Base-by-base conservation (phyloP, 2,113 vertebrate genomes). In the Paradisaea rubra region DNA sequence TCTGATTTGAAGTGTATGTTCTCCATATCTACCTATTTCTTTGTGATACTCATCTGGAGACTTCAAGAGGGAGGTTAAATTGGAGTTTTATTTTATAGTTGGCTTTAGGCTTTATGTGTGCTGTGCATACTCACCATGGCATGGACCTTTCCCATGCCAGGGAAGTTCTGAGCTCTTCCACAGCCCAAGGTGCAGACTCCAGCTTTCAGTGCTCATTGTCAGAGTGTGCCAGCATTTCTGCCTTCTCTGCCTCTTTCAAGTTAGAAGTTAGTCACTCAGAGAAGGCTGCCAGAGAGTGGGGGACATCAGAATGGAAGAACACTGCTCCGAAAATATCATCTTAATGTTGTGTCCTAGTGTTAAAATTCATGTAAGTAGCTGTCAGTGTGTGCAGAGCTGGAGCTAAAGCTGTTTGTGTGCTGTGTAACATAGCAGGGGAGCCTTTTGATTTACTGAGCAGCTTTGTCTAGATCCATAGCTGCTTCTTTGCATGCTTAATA, bases 401-500 rank as follows among this genome's bases (percentile, higher is more conserved):
- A 91, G 68, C 73, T 88, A 65, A 89, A 81, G 89, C 81, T 93
- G 57, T 91, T 91, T 73, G 59, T 94, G 61, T 82, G 76, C 80
- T 82, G 76, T 53, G 71, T 81, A 50, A 71, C 78, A 39, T 91
- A 91, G 77, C 70, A 64, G 72, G 91, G 81, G 82, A 92, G 71
- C 78, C 56, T 95, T 96, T 95, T 87, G 87, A 93, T 95, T 94
- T 91, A 69, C 85, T 50, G 70, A 89, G 86, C 33, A 2, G 73
- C 93, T 95, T 96, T 96, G 89, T 96, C 79, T 91, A 44, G 59
- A 89, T 56, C 54, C 68, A 49, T 78, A 73, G 91, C 72, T 86
- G 72, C 89, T 89, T 72, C 86, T 96, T 89, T 92, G 88, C 82
- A 68, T 96, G 77, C 80, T 95, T 96, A 92, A 92, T 95, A 94